These are phyloP conservation scores for Tipula helvola DNA, from an alignment of 2,888 invertebrate species.

Conservation along the genomic window DNA sequence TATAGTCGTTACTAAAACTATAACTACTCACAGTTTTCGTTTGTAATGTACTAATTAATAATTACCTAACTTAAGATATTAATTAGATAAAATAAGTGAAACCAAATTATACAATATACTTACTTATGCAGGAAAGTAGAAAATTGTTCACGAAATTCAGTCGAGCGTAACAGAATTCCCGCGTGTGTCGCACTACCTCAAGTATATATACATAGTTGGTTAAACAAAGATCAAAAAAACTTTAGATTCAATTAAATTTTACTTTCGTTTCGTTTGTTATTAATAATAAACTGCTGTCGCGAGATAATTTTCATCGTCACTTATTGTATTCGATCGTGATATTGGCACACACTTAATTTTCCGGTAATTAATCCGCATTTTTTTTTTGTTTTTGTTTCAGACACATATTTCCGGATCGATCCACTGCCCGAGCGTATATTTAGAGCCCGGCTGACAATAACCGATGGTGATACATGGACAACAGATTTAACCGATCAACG, in stretches of 20 bases:
- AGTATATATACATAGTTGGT: neutral
- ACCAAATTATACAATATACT: too few species aligned
- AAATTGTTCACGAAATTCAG: neutral
- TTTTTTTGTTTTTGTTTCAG: slow-evolving; percentile 19
- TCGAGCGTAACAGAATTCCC: neutral
- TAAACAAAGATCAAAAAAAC: neutral
- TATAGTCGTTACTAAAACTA: too few species aligned
- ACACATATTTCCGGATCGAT: slow-evolving; percentile 38
- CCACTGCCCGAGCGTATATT: slow-evolving; percentile 69
- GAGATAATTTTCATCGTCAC: neutral
- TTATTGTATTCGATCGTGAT: neutral
- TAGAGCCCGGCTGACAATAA: slow-evolving; percentile 65
- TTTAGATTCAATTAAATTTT: neutral
- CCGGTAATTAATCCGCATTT: neutral
- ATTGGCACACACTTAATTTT: neutral
- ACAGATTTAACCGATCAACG: slow-evolving; percentile 52
- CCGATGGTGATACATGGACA: slow-evolving; percentile 55
- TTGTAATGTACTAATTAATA: too few species aligned
- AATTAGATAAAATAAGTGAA: too few species aligned
- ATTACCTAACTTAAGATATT: too few species aligned
- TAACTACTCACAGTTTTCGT: too few species aligned
- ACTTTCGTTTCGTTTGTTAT: neutral
- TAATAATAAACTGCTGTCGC: neutral
- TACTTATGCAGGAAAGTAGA: neutral
- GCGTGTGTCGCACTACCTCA: neutral